phyloP scores from a whole-genome alignment of 1,140 invertebrate genomes.

The Pemphigus obesinymphae region DNA sequence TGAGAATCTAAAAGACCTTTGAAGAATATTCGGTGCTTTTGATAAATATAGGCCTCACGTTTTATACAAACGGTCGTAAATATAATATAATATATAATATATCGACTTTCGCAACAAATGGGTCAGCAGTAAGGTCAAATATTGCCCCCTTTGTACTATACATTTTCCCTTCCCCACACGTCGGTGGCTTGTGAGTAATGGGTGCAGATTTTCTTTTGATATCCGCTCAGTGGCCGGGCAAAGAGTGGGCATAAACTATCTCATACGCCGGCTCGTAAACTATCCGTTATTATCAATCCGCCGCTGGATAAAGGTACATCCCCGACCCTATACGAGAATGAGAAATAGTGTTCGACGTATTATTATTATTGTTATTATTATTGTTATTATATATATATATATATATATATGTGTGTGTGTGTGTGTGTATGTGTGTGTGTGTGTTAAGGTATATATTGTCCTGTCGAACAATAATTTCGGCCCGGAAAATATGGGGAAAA shows the following conservation, averaged over 20 bases:
- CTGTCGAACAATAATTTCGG: background rate
- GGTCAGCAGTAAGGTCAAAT: slow-evolving; percentile 26
- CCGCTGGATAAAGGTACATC: slow-evolving; percentile 8
- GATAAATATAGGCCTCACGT: too few species aligned
- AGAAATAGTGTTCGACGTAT: too few species aligned
- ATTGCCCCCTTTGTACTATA: background rate
- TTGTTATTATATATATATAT: background rate
- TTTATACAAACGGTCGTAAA: too few species aligned
- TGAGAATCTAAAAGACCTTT: too few species aligned
- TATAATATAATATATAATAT: too few species aligned
- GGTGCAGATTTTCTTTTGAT: slow-evolving; percentile 31
- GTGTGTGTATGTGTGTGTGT: background rate
- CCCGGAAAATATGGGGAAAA: slow-evolving; percentile 7
- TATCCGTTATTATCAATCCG: slow-evolving; percentile 38
- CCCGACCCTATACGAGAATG: background rate
- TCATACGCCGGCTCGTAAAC: slow-evolving; percentile 21
- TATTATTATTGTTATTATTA: too few species aligned
- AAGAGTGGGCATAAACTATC: background rate
- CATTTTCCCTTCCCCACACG: background rate
- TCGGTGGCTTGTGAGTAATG: background rate
- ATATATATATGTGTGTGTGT: background rate
- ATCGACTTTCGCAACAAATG: too few species aligned
- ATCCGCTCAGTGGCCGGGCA: background rate
- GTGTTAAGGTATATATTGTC: background rate
- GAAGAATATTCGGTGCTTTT: too few species aligned